Base-by-base conservation (phyloP, 2,888 invertebrate species). In the Hyposoter dolosus region DNA sequence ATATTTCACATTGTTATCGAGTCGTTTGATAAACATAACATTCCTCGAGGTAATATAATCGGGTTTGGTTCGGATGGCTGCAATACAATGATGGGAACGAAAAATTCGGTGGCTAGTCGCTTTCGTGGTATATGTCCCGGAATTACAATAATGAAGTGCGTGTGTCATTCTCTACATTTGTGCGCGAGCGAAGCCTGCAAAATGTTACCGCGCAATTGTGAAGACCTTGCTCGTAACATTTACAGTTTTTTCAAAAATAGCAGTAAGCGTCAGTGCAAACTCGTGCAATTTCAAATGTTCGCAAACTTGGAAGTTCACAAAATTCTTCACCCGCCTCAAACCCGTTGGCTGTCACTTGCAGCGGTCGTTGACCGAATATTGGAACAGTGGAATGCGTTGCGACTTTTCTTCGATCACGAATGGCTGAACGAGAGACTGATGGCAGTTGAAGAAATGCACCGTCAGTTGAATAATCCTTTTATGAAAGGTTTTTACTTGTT, bases 151-250 rank as follows among this genome's bases (percentile, higher is more conserved):
- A 66, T 89, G 9, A 91, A 90, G 86, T 92, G 91, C 63, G 74
- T 92, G 35, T 91, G 91, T 53, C 91, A 92, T 85, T 91, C 91
- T 1, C 60, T 90, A 40, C 90, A 91, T 85, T 75, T 92, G 12
- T 92, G 91, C 66, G 90, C 91, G 7, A 90, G 88, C 77, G 89
- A 90, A 65, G 28, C 28, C 28, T 28, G 90, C 63, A 63, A 63
- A 32, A 28, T 28, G 63, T 32, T 63, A 63, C 63, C 63, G 32
- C 28, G 32, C 28, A 28, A 63, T 32, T 63, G 63, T n/a, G 56
- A 63, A 28, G 63, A 63, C 32, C 63, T 15, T 12, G 63, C 32
- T 32, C 63, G 63, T 35, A 63, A 65, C 40, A 40, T 65, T 40
- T 65, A 0, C 17, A 35, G 40, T 40, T 65, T 40, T 65, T 40